phyloP scores from a whole-genome alignment of 2,113 vertebrate species.

The Perca fluviatilis region DNA sequence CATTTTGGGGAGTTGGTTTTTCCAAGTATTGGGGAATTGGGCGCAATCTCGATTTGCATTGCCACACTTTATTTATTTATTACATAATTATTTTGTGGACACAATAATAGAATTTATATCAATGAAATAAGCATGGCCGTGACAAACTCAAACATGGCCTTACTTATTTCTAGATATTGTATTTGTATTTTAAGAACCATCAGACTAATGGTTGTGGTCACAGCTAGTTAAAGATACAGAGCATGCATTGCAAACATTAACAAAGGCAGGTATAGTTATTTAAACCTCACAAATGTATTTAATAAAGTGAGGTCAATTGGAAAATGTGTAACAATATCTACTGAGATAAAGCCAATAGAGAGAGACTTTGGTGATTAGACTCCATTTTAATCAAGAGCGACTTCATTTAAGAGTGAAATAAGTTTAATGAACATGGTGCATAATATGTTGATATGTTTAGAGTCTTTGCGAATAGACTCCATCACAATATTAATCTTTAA shows the following conservation, averaged over 20 bases:
- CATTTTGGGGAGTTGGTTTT: background rate
- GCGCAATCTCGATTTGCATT: background rate
- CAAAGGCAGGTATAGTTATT: background rate
- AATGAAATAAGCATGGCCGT: slow-evolving; percentile 45
- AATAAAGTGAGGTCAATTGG: background rate
- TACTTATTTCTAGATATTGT: background rate
- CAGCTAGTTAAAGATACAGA: background rate
- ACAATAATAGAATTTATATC: slow-evolving; percentile 17
- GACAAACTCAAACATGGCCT: slow-evolving; percentile 19
- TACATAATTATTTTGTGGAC: slow-evolving; percentile 21
- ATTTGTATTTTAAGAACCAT: background rate
- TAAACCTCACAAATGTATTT: too few relatives aligned
- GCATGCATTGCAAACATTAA: background rate
- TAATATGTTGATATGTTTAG: too few relatives aligned
- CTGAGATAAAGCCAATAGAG: background rate
- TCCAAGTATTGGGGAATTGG: background rate
- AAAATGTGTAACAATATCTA: background rate
- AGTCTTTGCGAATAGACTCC: too few relatives aligned
- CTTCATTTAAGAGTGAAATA: too few relatives aligned
- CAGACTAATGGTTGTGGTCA: background rate
- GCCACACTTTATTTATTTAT: background rate
- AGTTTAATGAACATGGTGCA: too few relatives aligned
- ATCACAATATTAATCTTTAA: too few relatives aligned
- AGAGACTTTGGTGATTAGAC: background rate
- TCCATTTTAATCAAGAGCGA: too few relatives aligned